Conservation (phyloP, 2,888 invertebrate species). For the Brachypalpus laphriformis region DNA sequence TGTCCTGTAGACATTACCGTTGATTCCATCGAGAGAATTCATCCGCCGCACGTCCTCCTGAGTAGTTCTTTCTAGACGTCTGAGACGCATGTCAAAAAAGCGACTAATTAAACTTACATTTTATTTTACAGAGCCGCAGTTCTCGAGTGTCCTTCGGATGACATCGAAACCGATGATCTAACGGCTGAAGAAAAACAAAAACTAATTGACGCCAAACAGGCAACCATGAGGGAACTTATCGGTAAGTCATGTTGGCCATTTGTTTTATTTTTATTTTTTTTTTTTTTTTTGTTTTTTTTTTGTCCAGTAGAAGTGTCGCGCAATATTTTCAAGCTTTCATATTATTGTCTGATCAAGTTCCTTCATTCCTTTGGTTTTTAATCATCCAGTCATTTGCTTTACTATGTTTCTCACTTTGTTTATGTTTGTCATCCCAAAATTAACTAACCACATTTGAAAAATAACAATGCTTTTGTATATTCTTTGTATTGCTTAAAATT, state of each 20-base stretch:
- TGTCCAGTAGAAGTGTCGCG: conserved; percentile 20
- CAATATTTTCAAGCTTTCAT: conserved; percentile 6
- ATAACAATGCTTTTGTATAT: conserved; percentile 74
- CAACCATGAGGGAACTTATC: conserved; percentile 91
- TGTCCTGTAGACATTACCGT: too few species aligned
- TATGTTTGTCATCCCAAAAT: conserved; percentile 22
- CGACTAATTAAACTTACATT: not conserved
- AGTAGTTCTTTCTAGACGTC: too few species aligned
- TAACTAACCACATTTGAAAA: conserved; percentile 48
- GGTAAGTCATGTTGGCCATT: conserved; percentile 84
- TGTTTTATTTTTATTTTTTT: conserved; percentile 41
- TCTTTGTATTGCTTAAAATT: conserved; percentile 70
- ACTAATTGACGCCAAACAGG: conserved; percentile 89
- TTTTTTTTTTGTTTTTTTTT: conserved; percentile 2
- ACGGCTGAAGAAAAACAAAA: conserved; percentile 91
- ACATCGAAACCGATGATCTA: conserved; percentile 88
- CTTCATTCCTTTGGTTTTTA: not conserved
- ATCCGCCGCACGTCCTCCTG: too few species aligned
- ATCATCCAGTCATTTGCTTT: conserved; percentile 12
- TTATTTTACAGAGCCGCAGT: conserved; percentile 87
- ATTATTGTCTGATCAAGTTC: not conserved
- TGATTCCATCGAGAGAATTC: too few species aligned
- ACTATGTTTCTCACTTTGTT: not conserved
- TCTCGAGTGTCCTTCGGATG: conserved; percentile 91
- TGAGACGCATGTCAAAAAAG: too few species aligned